These are phyloP conservation scores for Montipora foliosa DNA, from an alignment of 64 coral and sea anemone genomes.

Conservation along the genomic window DNA sequence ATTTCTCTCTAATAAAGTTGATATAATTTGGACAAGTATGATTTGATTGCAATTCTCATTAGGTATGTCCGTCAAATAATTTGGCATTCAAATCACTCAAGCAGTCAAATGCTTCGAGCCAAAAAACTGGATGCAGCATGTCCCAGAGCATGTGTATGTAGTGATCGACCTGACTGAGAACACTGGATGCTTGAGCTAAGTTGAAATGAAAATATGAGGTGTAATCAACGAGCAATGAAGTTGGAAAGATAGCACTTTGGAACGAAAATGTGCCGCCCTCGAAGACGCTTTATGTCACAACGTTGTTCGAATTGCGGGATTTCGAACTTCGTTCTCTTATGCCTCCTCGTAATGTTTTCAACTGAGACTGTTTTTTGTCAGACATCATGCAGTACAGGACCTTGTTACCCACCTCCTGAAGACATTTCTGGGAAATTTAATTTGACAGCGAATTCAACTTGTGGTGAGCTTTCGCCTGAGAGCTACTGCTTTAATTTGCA, in stretches of 20 bases:
- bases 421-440: constrained; percentile 50
- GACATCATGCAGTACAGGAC: constrained; percentile 29
- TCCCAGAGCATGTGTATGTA: too few relatives aligned
- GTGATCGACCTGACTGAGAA: background rate
- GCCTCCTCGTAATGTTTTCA: constrained; percentile 10
- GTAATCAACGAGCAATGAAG: constrained; percentile 12
- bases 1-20: background rate
- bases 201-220: background rate
- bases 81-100: background rate
- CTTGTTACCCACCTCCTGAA: constrained; percentile 34
- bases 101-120: background rate
- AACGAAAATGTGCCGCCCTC: background rate
- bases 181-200: background rate
- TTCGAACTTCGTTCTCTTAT: constrained; percentile 7
- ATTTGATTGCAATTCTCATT: constrained; percentile 8
- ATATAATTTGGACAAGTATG: background rate
- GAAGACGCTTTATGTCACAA: background rate
- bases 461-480: constrained; percentile 13
- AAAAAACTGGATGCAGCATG: background rate
- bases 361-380: constrained; percentile 7
- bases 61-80: background rate
- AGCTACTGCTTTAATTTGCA: constrained; percentile 6
- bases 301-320: constrained; percentile 23
- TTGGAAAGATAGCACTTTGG: background rate
- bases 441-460: constrained; percentile 69